These are phyloP conservation scores for Anas platyrhynchos DNA, from an alignment of 2,113 vertebrate genomes.

Conservation along the genomic window DNA sequence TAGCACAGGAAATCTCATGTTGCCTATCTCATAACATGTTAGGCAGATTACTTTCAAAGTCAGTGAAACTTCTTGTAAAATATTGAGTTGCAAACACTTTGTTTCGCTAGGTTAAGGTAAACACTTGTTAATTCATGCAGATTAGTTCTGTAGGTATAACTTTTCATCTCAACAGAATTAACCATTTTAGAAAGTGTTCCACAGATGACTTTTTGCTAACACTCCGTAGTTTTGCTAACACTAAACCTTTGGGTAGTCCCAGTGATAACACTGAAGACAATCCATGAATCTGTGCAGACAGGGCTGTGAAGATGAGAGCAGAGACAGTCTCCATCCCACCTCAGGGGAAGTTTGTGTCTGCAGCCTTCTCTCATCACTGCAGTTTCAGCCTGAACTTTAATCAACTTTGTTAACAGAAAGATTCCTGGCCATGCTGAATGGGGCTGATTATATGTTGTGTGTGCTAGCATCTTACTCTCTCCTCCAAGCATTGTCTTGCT, in stretches of 20 bases:
- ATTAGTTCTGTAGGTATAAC: background rate
- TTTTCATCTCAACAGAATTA: background rate
- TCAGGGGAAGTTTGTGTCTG: background rate
- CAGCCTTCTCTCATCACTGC: background rate
- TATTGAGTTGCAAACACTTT: background rate
- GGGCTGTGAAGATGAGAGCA: fast-evolving
- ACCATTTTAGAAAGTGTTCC: background rate
- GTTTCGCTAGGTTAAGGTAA: background rate
- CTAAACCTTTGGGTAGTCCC: background rate
- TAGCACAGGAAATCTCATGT: background rate
- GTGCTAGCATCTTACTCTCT: background rate
- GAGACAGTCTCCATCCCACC: background rate
- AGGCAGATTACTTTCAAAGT: background rate
- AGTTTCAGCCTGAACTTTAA: background rate
- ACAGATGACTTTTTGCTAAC: background rate
- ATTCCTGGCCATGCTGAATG: background rate
- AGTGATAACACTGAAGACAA: background rate
- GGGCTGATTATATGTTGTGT: background rate
- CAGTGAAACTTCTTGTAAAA: background rate
- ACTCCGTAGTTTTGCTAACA: background rate
- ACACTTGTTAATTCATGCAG: background rate
- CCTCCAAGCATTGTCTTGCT: background rate
- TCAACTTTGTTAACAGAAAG: background rate
- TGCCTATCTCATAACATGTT: background rate
- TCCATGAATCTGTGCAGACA: background rate